Percentiles rank a stretch among this genome's conserved stretches.
Conservation (phyloP, 2,888 invertebrate species). For the Adelognathus sp. region DNA sequence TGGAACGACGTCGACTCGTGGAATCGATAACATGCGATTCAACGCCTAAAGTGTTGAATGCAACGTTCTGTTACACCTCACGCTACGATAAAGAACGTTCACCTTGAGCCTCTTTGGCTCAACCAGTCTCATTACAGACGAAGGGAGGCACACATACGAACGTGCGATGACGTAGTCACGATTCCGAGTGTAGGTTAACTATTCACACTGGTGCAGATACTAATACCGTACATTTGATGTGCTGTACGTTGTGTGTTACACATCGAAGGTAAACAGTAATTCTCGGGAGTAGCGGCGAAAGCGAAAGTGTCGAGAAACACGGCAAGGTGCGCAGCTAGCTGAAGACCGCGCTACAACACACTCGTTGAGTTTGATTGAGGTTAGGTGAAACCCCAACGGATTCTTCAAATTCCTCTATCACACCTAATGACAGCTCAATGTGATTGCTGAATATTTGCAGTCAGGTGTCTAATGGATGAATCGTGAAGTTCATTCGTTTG, state of each 20-base stretch:
- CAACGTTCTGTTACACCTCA: slow-evolving; percentile 7
- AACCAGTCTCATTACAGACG: slow-evolving; percentile 26
- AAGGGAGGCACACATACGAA: slow-evolving; percentile 50
- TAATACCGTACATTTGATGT: not conserved
- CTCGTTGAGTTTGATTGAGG: not conserved
- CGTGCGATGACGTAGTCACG: slow-evolving; percentile 38
- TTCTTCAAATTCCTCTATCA: too few species aligned
- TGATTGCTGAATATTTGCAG: too few species aligned
- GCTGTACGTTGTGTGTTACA: not conserved
- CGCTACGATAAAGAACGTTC: slow-evolving; percentile 52
- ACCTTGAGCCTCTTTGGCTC: slow-evolving; percentile 64
- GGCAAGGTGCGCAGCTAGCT: slow-evolving; percentile 41
- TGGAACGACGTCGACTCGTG: slow-evolving; percentile 6
- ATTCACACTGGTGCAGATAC: not conserved
- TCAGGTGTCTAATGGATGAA: too few species aligned
- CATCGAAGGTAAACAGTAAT: not conserved
- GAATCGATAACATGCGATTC: not conserved
- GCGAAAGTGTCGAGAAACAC: slow-evolving; percentile 53
- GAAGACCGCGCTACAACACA: not conserved
- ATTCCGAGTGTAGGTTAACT: slow-evolving; percentile 5
- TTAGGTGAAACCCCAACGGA: too few species aligned
- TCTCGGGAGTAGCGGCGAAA: slow-evolving; percentile 34
- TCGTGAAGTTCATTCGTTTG: too few species aligned
- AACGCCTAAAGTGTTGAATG: slow-evolving; percentile 8
- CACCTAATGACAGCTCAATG: too few species aligned